A percentile compares a stretch with the other conserved stretches of the same genome.
Conservation (phyloP, 2,113 vertebrate species). For the pig (Sus scrofa) region T2T-Sscrofa CM000812.6:20037501-20038000, state of each 20-base stretch:
- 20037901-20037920: not conserved
- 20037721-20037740: not conserved
- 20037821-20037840: conserved; percentile 33
- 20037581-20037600: not conserved
- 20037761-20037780: not conserved
- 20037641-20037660: not conserved
- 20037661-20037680: not conserved
- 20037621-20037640: not conserved
- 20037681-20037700: not conserved
- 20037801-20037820: not conserved
- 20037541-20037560: not conserved
- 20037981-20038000: not conserved
- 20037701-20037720: not conserved
- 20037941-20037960: not conserved
- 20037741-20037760: not conserved
- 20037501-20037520: not conserved
- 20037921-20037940: not conserved
- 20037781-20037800: not conserved
- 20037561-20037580: not conserved
- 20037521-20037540: not conserved
- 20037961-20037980: not conserved
- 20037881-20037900: not conserved
- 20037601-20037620: not conserved
- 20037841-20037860: not conserved
- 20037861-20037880: not conserved